Conservation (phyloP, 2,888 invertebrate genomes). For the Thecocarcelia acutangulata region DNA sequence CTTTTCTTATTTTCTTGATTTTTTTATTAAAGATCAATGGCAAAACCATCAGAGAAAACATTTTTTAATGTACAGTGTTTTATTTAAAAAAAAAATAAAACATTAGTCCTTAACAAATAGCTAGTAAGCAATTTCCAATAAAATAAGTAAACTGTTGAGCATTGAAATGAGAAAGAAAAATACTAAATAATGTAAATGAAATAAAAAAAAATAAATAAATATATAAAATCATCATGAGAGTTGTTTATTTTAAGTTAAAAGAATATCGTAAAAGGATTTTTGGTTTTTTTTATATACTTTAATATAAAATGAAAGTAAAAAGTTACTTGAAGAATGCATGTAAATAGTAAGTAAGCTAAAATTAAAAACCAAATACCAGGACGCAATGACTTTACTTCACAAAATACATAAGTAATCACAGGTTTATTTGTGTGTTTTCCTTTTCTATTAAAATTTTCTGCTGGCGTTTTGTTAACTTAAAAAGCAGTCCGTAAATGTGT, state of each 20-base stretch:
- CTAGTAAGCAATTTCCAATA: neutral
- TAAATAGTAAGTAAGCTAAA: no score
- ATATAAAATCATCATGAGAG: conserved; percentile 38
- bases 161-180: conserved; percentile 18
- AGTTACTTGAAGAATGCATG: no score
- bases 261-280: conserved; percentile 6
- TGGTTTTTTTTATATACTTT: conserved; percentile 11
- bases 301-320: conserved; percentile 40
- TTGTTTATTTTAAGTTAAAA: conserved; percentile 35
- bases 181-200: neutral
- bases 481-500: no score
- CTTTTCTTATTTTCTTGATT: neutral
- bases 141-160: conserved; percentile 25
- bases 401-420: no score
- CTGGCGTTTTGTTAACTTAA: no score
- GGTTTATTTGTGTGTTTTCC: no score
- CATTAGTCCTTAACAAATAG: conserved; percentile 8
- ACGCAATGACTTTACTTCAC: no score
- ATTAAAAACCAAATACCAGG: no score
- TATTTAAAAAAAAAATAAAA: conserved; percentile 8
- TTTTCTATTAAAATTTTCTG: no score
- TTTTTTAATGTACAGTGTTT: conserved; percentile 75
- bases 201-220: conserved; percentile 27
- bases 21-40: conserved; percentile 50
- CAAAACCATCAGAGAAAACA: conserved; percentile 72